These are phyloP conservation scores for Drosophila nr. medialis DNA, from an alignment of 2,888 invertebrate genomes.

Conservation along the genomic window DNA sequence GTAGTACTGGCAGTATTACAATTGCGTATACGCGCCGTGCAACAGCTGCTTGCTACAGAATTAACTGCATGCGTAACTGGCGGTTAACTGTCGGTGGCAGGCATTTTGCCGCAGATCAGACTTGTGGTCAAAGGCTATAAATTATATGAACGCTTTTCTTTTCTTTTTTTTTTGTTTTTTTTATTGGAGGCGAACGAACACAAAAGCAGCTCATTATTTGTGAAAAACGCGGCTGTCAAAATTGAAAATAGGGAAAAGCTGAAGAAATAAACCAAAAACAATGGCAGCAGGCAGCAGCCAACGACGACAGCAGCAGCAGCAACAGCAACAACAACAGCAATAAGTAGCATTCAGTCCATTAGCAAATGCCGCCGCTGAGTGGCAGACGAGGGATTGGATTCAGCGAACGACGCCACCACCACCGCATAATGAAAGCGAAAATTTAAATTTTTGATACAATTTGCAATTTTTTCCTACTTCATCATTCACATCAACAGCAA, in stretches of 20 bases:
- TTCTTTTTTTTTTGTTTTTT: background rate
- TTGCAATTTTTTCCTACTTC: slow-evolving; percentile 78
- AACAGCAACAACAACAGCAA: slow-evolving; percentile 21
- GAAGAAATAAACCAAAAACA: slow-evolving; percentile 66
- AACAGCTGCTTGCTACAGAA: slow-evolving; percentile 29
- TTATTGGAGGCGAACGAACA: slow-evolving; percentile 31
- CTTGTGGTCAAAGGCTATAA: slow-evolving; percentile 59
- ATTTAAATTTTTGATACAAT: slow-evolving; percentile 82
- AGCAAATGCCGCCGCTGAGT: slow-evolving; percentile 54
- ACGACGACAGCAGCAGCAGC: slow-evolving; percentile 16
- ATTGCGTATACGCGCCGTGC: slow-evolving; percentile 57
- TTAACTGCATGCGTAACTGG: slow-evolving; percentile 29
- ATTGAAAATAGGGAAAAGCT: slow-evolving; percentile 74
- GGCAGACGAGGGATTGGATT: slow-evolving; percentile 43
- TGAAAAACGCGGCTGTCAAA: slow-evolving; percentile 79
- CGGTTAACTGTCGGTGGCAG: background rate
- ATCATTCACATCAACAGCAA: slow-evolving; percentile 65
- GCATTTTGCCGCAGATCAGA: slow-evolving; percentile 8
- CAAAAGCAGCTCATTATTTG: slow-evolving; percentile 78
- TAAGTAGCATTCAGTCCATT: slow-evolving; percentile 55
- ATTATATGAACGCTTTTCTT: slow-evolving; percentile 59
- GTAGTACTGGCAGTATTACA: background rate
- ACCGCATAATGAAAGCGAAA: slow-evolving; percentile 80
- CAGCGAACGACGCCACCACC: slow-evolving; percentile 45
- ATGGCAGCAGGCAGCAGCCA: slow-evolving; percentile 49